Evolutionary conservation across 2,888 invertebrate species (phyloP), one percentile per base, ranked within the genome.

Genomic region (Masnerella sp.): DNA sequence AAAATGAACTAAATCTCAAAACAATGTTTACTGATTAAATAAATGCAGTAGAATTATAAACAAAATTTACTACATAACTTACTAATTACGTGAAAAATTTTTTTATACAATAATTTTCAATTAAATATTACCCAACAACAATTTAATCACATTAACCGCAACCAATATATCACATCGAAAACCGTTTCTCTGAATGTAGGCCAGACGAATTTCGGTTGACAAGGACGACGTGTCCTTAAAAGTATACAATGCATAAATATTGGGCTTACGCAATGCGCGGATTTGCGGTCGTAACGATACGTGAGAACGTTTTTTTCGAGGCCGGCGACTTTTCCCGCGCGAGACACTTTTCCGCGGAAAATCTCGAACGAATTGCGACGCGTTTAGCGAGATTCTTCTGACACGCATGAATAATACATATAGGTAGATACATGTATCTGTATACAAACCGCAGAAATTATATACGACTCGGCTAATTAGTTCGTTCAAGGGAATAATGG

Each of bases 211-310:
- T 49, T 49, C 17, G 12, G 9, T 12, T 32, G 54, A 54, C 40
- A 38, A 67, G 58, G 49, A 20, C 49, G 36, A 5, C 34, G 1
- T 14, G 42, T 15, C 43, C 51, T 51, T 51, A 59, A 59, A 62
- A 40, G 52, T n/a, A n/a, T 14, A 49, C 42, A 30, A 56, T 51
- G 22, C 42, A 58, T 51, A 61, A 56, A 70, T 56, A 62, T 36
- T 42, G 9, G 30, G 32, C 43, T 70, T 70, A 15, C 58, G 58
- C 42, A 70, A 68, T 42, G 34, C 14, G 20, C 9, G 32, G 32
- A 20, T 28, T 18, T 22, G 45, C 25, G 58, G 51, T 49, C 38
- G 59, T 43, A 58, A 67, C 47, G 11, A 43, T 20, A 7, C 8
- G 30, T 22, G 34, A 34, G 38, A n/a, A 43, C 12, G 5, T 14